Evolutionary conservation across 2,888 invertebrate species (phyloP).

Genomic region (Torymus tubicola): DNA sequence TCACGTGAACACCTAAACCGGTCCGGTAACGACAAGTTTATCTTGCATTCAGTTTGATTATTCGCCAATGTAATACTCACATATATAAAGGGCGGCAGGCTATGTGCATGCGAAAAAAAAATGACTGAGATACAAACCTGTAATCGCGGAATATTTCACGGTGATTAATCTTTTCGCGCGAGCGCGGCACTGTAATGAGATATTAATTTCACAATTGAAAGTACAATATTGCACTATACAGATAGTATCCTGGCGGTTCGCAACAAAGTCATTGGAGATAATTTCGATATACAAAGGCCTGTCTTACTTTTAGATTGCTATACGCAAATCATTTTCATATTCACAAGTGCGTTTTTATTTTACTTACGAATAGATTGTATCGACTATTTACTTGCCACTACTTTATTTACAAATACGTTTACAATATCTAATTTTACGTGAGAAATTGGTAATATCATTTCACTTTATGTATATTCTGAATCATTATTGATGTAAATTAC

Average conservation of each 20-base stretch:
- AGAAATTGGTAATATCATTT: conserved; percentile 20
- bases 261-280: conserved; percentile 1
- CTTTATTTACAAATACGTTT: too few species aligned
- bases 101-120: background rate
- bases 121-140: conserved; percentile 3
- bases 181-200: conserved; percentile 15
- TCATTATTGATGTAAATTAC: conserved; percentile 35
- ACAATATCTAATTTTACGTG: too few species aligned
- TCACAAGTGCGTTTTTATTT: too few species aligned
- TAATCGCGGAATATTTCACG: conserved; percentile 16
- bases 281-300: conserved; percentile 17
- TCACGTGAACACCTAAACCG: conserved; percentile 58
- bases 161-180: conserved; percentile 30
- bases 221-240: conserved; percentile 2
- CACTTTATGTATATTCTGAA: conserved; percentile 1
- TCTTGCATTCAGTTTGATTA: conserved; percentile 43
- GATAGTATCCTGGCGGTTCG: background rate
- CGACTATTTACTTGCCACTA: too few species aligned
- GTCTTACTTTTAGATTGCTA: background rate
- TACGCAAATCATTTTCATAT: too few species aligned
- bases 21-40: conserved; percentile 57
- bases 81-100: conserved; percentile 52
- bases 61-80: conserved; percentile 47
- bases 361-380: too few species aligned
- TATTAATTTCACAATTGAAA: conserved; percentile 17